Evolutionary conservation across 2,113 vertebrate species (phyloP), one percentile per base, ranked within the genome.

Genomic region (Apeltes quadracus): DNA sequence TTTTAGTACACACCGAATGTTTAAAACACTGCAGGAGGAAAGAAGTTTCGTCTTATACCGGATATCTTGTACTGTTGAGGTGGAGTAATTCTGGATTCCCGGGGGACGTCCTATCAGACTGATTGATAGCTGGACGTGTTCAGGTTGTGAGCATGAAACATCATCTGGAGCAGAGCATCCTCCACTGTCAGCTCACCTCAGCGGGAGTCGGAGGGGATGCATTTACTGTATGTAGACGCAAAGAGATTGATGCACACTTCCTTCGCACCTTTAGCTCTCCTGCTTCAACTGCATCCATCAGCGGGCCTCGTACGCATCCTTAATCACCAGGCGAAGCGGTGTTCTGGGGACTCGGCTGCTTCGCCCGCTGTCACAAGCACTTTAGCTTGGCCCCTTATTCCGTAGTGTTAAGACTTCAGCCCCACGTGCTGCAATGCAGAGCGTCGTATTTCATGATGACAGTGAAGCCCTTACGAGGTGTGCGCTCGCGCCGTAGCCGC

Each of bases 301-400:
- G n/a, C 8, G 34, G 44, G 39, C 61, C 54, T 38, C 12, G 23
- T 56, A 76, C 34, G 1, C 38, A 61, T 50, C 34, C 22, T 54
- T 58, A n/a, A 58, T 51, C 43, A 54, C 50, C 16, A 53, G 61
- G 48, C 69, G 55, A 48, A 13, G 44, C 15, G 15, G 38, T 4
- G 20, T 61, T 61, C 67, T n/a, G 80, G 73, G 20, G 72, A 61
- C 72, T 71, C 61, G 3, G 59, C 46, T 61, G 63, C 75, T 57
- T 82, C 77, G 29, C 66, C 58, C 54, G 36, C 85, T 84, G 84
- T 87, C 85, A 87, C 73, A 58, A 66, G 51, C 75, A 68, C 71
- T 86, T 87, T 61, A 75, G 77, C 61, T 61, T 72, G 65, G 72
- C 56, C 16, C 67, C 57, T 69, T 72, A 48, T 73, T 79, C 66